Evolutionary conservation across 2,888 invertebrate genomes (phyloP), one percentile per base, ranked within the genome.

Genomic region (Calameuta filiformis): DNA sequence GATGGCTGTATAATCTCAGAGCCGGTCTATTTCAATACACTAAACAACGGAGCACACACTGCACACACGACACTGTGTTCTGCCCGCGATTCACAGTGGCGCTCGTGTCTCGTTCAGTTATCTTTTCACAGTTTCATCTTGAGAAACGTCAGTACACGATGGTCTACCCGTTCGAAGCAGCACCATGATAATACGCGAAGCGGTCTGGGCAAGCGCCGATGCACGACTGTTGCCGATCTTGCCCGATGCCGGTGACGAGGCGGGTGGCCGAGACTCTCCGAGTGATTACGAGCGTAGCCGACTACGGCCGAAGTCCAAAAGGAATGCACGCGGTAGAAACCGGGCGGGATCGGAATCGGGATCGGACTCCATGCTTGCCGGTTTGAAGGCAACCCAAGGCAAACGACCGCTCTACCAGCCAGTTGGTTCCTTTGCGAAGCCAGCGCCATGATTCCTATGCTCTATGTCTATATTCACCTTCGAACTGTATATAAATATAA

Each of bases 291-390:
- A 9, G 12, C 33, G 71, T 23, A 12, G 6, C 71, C 71, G 71
- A 71, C 31, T 31, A 34, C 15, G 0, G 12, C 71, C 71, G 71
- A 56, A 71, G 71, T 71, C 71, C 71, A 71, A 73, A 85, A 87
- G 90, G 91, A 90, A 90, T 91, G 91, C 87, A 84, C 89, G 88
- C 90, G 89, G 89, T 89, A 89, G 88, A 89, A 88, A 89, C 87
- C 87, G 88, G 88, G 85, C 89, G 88, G 89, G 87, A 88, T 89
- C 87, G 85, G 87, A 89, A 91, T 90, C 90, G 90, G 89, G 89
- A 90, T 90, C 90, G 90, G 87, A 84, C 84, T 84, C 79, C 80
- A 75, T 76, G 81, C 84, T 81, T 86, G 84, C 81, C 84, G 85
- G 87, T 87, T 87, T 88, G 89, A 88, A 89, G 88, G 85, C 89